A percentile compares a stretch with the other conserved stretches of the same genome.
phyloP scores from a whole-genome alignment of 2,113 vertebrate species.

The Hystrix cristata region DNA sequence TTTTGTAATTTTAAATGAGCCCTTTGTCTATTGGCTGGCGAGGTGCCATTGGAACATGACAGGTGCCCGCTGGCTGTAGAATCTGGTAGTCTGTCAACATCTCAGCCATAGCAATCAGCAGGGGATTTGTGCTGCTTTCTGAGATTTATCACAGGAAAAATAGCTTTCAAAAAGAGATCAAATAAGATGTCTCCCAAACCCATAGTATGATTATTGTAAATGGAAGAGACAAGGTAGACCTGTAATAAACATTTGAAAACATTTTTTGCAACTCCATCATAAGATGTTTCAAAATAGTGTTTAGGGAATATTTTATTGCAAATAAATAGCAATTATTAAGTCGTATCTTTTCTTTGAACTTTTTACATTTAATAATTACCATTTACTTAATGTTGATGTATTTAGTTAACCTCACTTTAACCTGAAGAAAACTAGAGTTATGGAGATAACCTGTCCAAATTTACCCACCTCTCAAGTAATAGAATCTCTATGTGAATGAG shows the following conservation, averaged over 20 bases:
- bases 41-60: not conserved
- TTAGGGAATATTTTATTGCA: conserved; percentile 26
- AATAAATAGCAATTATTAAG: not conserved
- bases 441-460: not conserved
- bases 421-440: not conserved
- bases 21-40: conserved; percentile 41
- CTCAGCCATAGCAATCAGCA: not conserved
- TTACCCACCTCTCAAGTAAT: not conserved
- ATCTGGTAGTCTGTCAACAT: conserved; percentile 13
- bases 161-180: not conserved
- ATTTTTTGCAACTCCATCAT: not conserved
- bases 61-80: not conserved
- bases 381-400: not conserved
- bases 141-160: conserved; percentile 65
- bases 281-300: not conserved
- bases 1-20: conserved; percentile 60
- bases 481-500: not conserved
- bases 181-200: not conserved
- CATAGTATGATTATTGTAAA: not conserved
- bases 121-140: conserved; percentile 42
- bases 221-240: not conserved
- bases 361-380: not conserved
- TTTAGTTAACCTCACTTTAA: not conserved
- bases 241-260: not conserved
- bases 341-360: not conserved